Base-by-base conservation (phyloP, 2,888 invertebrate species). In the Desoria tigrina region DNA sequence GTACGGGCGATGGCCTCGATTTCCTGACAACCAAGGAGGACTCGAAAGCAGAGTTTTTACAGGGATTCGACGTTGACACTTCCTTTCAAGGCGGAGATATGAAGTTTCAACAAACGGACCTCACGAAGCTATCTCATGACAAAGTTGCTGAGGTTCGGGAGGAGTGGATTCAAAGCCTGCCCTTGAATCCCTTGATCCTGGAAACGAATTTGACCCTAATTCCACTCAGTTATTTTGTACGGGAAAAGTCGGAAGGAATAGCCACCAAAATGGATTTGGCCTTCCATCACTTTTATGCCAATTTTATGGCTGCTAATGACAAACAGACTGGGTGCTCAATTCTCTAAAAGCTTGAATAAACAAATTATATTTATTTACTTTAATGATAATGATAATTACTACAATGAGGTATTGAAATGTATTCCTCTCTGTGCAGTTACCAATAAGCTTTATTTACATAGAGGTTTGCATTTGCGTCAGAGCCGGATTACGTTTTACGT, bases 181-280 rank as follows among this genome's bases (percentile, higher is more conserved):
- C 39, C 1, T 16, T 37, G n/a, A 67, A 69, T 59, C 69, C 72
- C 0, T 51, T 65, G 18, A 69, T 72, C 53, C 58, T 72, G 1
- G 67, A 72, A 32, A 67, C 66, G 0, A 65, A 63, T 54, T 53
- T 72, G 24, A 63, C 57, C 11, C 56, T 72, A 23, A 65, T 69
- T 14, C 72, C 72, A 11, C 14, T 72, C 2, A 72, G 72, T 42
- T 51, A 69, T 42, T 72, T 60, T 56, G 67, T 72, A 16, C 32
- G 67, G 32, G 16, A 60, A 6, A 67, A 61, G 26, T 64, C 65
- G 21, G 66, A 65, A 56, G 72, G 54, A 1, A 58, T 66, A n/a
- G 72, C 72, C 7, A 56, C 61, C 0, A 72, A 72, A 61, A 66
- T 69, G 27, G 72, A 72, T 42, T 61, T 69, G 1, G 72, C 72